Conservation (phyloP, 1,140 invertebrate species). For the Drosophila parabipectinata region DNA sequence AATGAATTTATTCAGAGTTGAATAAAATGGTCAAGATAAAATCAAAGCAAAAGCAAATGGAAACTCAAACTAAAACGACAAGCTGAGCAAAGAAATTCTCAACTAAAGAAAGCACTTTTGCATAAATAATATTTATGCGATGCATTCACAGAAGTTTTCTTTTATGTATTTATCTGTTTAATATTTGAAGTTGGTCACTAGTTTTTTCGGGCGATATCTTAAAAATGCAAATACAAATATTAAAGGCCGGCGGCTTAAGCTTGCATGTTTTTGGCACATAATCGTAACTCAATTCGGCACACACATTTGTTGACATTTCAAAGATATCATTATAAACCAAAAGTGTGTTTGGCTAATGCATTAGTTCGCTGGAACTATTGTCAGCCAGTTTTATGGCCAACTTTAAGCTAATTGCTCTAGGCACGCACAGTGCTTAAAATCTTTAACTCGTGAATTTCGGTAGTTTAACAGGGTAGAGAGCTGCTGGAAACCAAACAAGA, state of each 20-base stretch:
- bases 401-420: conserved; percentile 24
- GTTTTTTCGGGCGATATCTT: background rate
- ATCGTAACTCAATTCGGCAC: conserved; percentile 35
- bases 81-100: background rate
- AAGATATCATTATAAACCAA: conserved; percentile 40
- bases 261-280: conserved; percentile 28
- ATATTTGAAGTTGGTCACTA: background rate
- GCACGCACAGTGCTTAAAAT: conserved; percentile 6
- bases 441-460: conserved; percentile 22
- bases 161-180: background rate
- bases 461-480: conserved; percentile 4
- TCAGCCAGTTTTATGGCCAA: conserved; percentile 48
- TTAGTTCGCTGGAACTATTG: conserved; percentile 28
- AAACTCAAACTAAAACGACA: conserved; percentile 9
- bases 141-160: background rate
- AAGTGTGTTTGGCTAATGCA: conserved; percentile 39
- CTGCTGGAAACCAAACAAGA: background rate
- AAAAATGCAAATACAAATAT: conserved; percentile 5
- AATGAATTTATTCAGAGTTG: conserved; percentile 14
- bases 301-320: conserved; percentile 24
- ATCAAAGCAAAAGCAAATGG: conserved; percentile 12
- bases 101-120: background rate
- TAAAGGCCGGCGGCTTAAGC: background rate
- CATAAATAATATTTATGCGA: conserved; percentile 6
- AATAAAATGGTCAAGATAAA: conserved; percentile 26